Base-by-base conservation (phyloP, 2,888 invertebrate genomes). In the Atethmia centrago region DNA sequence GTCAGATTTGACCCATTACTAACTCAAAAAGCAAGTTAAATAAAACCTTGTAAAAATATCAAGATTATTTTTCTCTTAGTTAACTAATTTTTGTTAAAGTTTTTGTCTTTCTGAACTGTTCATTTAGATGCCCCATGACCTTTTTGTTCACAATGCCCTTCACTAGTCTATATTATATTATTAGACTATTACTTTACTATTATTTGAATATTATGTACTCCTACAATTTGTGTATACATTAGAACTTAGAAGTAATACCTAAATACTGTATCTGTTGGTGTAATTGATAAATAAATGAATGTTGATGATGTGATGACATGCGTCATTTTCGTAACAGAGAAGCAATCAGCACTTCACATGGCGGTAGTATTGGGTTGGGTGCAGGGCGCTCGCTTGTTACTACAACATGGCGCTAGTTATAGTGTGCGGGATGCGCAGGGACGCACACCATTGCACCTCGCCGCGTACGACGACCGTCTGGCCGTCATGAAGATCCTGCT, bases 401-500 rank as follows among this genome's bases (percentile, higher is more conserved):
- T 93, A 59, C 40, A 53, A 40, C 74, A 78, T 79, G 94, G 93
- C 62, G 94, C 94, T 3, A 80, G 83, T 67, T 79, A 75, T 69
- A 74, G 69, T 82, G 88, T 83, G 81, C 88, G 91, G 3, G 94
- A 94, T 88, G 77, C 74, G 9, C 87, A 82, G 45, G 93, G 91
- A 1, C 93, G 95, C 84, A 91, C 93, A 66, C 91, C 95, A 71
- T 88, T 95, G 71, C 95, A 96, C 84, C 90, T 95, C 62, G 95
- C 95, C 79, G 94, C 92, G 16, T 91, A 90, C 85, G 93, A 93
- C 88, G 91, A 90, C 79, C 84, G 89, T 55, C 83, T 88, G 56
- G 71, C 71, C 36, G 91, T 89, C 42, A 82, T 90, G 53, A 73
- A 74, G 2, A 87, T 85, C 65, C 87, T 95, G 63, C 80, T 93